Evolutionary conservation across 92 coral and sea anemone species (phyloP), one percentile per base, ranked within the genome.

Genomic region (Epizoanthus ramosus): DNA sequence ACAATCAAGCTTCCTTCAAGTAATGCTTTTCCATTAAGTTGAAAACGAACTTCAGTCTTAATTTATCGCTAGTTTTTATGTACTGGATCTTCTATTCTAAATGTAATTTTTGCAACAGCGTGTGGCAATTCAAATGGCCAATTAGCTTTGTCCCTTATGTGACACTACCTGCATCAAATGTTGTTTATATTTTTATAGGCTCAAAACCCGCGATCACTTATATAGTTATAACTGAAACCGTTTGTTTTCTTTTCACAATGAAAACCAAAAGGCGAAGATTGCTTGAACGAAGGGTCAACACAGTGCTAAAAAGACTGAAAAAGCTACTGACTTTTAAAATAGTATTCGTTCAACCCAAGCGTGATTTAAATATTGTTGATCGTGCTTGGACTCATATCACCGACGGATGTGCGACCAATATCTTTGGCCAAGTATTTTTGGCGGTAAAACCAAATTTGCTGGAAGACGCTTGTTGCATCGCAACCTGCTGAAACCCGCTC

Each of bases 401-500:
- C 53, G n/a, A 45, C 68, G 67, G 50, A 75, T 59, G 82, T 13
- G 12, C 15, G 58, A 60, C 82, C 82, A 77, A 77, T 77, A 77
- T 61, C 41, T 63, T 77, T 37, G 60, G 68, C 23, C 71, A 19
- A 75, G 45, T 43, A 23, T 41, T 77, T 74, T 77, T 76, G 82
- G 82, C 82, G 82, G 82, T 77, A 77, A 77, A 77, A 77, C 65
- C 82, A 61, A 77, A 77, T 77, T 69, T 69, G 70, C 63, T 77
- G 70, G 82, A 77, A 77, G 82, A 77, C 82, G 82, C 82, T 77
- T 77, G 82, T 77, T 77, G 82, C 82, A 41, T 77, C 82, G 82
- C 82, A 77, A 77, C 82, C 82, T 77, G 82, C 82, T 77, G 39
- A 57, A 77, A 21, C 56, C 57, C 25, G 58, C 57, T 52, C 70